Conservation (phyloP, 2,113 vertebrate species). For the Heloderma charlesbogerti region DNA sequence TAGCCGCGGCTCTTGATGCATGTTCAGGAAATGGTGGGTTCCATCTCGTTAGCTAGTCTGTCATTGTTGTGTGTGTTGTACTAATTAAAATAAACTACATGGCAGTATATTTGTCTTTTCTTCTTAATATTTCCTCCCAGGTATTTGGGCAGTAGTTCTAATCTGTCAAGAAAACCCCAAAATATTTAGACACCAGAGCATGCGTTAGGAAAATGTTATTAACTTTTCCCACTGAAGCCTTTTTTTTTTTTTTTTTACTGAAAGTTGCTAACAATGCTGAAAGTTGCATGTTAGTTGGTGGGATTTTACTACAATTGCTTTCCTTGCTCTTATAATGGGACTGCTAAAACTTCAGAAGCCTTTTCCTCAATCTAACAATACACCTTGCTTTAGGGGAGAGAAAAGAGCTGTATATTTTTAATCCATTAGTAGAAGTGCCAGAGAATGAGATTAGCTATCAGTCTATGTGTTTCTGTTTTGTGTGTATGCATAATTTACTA, state of each 20-base stretch:
- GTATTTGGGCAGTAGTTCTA: constrained; percentile 33
- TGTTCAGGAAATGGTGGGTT: constrained; percentile 99
- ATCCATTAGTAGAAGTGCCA: constrained; percentile 32
- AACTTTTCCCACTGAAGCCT: constrained; percentile 22
- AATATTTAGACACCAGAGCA: constrained; percentile 69
- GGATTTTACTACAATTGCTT: not conserved
- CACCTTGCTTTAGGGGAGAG: constrained; percentile 59
- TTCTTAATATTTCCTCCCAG: not conserved
- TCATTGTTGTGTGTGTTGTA: constrained; percentile 53
- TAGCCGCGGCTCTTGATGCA: constrained; percentile 92
- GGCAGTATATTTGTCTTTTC: constrained; percentile 70
- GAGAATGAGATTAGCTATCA: not conserved
- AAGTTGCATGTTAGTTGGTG: constrained; percentile 20
- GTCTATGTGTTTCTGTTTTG: not conserved
- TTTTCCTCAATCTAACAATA: constrained; percentile 28
- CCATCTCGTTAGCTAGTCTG: constrained; percentile 73
- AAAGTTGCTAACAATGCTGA: constrained; percentile 42
- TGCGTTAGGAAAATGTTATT: constrained; percentile 71
- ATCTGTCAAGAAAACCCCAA: constrained; percentile 54
- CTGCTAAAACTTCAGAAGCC: constrained; percentile 35
- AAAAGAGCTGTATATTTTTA: constrained; percentile 1
- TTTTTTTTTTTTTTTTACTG: constrained; percentile 37
- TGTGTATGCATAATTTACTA: constrained; percentile 47
- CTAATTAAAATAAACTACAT: constrained; percentile 72
- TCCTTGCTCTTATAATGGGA: constrained; percentile 15